phyloP scores from a whole-genome alignment of 1,140 invertebrate species.

The Lepidurus packardi region DNA sequence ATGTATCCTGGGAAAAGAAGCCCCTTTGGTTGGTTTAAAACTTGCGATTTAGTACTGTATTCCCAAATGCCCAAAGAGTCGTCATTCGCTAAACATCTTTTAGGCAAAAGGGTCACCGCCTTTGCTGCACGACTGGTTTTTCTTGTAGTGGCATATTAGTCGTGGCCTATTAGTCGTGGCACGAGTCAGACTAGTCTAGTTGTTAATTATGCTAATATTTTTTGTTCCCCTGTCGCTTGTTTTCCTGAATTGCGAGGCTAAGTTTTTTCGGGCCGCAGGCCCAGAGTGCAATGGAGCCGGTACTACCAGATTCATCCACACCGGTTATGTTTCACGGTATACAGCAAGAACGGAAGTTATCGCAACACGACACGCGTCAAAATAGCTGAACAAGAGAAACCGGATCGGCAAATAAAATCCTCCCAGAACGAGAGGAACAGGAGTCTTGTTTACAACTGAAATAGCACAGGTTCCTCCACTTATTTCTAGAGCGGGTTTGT shows the following conservation, averaged over 20 bases:
- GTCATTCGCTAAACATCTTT: not conserved
- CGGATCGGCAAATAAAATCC: not conserved
- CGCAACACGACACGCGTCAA: constrained; percentile 12
- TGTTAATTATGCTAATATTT: not conserved
- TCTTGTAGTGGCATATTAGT: not conserved
- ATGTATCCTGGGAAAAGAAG: too few relatives aligned
- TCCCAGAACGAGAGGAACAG: not conserved
- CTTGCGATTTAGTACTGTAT: too few relatives aligned
- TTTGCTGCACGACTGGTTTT: not conserved
- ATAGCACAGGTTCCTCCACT: too few relatives aligned
- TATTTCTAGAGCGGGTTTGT: too few relatives aligned
- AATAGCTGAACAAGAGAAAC: not conserved
- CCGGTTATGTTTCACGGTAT: not conserved
- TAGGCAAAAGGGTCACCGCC: not conserved
- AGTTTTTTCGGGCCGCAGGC: not conserved
- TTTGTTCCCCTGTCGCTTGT: not conserved
- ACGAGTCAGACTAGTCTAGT: constrained; percentile 11
- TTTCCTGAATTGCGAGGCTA: not conserved
- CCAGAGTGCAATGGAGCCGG: not conserved
- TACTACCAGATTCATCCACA: not conserved
- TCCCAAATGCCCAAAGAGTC: not conserved
- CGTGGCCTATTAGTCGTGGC: not conserved
- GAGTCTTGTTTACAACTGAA: too few relatives aligned
- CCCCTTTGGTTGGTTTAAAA: not conserved
- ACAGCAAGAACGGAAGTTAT: not conserved